Percentiles rank a stretch among this genome's conserved stretches.
Evolutionary conservation across 1,140 invertebrate species (phyloP).

Genomic region (Drosophila littoralis): DNA sequence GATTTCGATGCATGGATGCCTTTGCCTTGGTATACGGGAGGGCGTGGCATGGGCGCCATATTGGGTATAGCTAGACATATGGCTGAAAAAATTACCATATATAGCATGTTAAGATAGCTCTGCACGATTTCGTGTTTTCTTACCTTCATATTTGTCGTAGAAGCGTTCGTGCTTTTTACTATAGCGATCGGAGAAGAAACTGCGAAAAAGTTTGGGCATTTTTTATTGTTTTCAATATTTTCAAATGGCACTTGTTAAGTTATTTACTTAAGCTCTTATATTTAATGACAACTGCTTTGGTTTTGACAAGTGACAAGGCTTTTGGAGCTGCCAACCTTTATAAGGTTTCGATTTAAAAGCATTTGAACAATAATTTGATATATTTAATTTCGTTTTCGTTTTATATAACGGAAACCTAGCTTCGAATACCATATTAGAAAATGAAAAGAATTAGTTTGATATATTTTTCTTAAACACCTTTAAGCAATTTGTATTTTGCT

Average conservation of each 20-base stretch:
- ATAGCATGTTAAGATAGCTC: neutral
- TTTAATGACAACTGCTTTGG: neutral
- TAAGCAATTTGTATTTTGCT: no score
- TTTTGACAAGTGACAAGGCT: neutral
- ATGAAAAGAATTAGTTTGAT: no score
- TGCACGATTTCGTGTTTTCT: neutral
- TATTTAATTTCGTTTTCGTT: neutral
- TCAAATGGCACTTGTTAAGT: neutral
- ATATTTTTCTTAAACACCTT: no score
- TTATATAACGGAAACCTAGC: neutral
- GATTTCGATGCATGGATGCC: neutral
- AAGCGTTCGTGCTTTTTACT: slow-evolving; percentile 24
- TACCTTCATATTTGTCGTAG: slow-evolving; percentile 53
- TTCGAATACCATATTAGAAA: no score
- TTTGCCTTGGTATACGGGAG: neutral
- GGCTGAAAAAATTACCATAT: neutral
- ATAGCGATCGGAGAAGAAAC: slow-evolving; percentile 59
- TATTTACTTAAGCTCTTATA: neutral
- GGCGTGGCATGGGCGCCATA: slow-evolving; percentile 13
- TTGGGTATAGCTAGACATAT: slow-evolving; percentile 29
- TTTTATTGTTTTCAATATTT: neutral
- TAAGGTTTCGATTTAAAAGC: neutral
- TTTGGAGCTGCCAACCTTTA: slow-evolving; percentile 6
- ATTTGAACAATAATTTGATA: neutral
- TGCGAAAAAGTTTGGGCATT: slow-evolving; percentile 48